Evolutionary conservation across 2,888 invertebrate genomes (phyloP), one percentile per base, ranked within the genome.

Genomic region (Oegoconia quadripuncta): DNA sequence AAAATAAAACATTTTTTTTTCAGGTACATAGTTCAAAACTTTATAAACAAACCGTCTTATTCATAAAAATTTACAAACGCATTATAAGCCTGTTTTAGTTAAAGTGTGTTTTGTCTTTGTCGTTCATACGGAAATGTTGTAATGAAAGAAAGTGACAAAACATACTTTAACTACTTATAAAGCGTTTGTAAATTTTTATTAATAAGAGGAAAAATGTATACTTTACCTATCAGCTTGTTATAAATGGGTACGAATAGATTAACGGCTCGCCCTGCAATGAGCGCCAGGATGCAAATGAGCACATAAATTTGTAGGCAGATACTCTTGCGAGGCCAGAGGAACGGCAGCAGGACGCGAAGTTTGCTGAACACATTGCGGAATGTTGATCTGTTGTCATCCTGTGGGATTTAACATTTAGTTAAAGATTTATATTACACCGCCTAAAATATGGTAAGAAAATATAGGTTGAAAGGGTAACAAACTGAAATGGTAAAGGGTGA

Each of bases 171-270:
- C n/a, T n/a, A n/a, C n/a, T n/a, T n/a, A n/a, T n/a, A n/a, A n/a
- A n/a, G n/a, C n/a, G n/a, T n/a, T n/a, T n/a, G n/a, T n/a, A n/a
- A n/a, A n/a, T n/a, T n/a, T 25, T 23, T 9, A 11, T 31, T 27
- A 17, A 17, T 6, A 12, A 25, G 11, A 9, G 9, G 12, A 2
- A 2, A 3, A 7, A 26, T 2, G 2, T 26, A 26, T 12, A 22
- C 67, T 90, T 86, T 82, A 96, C 97, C 97, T 64, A 99, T 97
- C 58, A 91, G 88, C 80, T 96, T 97, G 76, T 94, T 96, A 78
- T 96, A 98, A 64, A 99, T 92, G 28, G 98, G 99, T 35, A 98
- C 95, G 68, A 91, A 96, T 1, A 99, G 88, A 84, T 98, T 99
- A 52, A 97, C 92, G 1, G 92, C 92, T 59, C 99, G 90, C 11